Evolutionary conservation across 2,888 invertebrate genomes (phyloP).

Genomic region (Sinhomidia bicolor): DNA sequence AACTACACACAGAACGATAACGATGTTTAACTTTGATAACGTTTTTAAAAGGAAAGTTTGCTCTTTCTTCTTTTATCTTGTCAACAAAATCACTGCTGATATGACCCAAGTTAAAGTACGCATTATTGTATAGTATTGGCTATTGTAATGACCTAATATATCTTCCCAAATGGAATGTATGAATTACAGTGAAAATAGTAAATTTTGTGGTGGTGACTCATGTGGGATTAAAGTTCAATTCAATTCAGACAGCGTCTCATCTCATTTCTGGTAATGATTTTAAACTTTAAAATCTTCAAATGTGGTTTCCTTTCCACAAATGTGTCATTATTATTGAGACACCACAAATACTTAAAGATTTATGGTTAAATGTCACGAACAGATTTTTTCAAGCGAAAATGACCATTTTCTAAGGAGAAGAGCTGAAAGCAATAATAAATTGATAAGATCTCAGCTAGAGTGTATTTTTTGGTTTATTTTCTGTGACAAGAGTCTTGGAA

Average conservation of each 20-base stretch:
- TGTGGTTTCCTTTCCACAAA: not conserved
- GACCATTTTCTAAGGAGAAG: not conserved
- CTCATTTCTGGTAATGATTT: not conserved
- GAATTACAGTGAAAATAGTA: not conserved
- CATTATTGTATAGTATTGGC: not conserved
- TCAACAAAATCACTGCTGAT: not conserved
- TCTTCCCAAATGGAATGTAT: not conserved
- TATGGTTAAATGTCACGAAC: not conserved
- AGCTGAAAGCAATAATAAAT: not conserved
- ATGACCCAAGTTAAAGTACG: not conserved
- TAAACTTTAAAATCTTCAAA: not conserved
- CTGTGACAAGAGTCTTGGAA: not conserved
- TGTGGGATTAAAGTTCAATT: constrained; percentile 16
- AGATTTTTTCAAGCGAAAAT: not conserved
- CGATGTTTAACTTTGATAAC: not conserved
- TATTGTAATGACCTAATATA: not conserved
- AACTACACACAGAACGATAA: no score
- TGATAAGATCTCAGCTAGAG: no score
- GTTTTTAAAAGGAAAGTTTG: constrained; percentile 14
- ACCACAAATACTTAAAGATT: not conserved
- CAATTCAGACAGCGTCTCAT: no score
- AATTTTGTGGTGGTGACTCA: constrained; percentile 1
- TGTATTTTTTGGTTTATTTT: no score
- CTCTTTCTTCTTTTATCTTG: constrained; percentile 7
- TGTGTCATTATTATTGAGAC: not conserved